Evolutionary conservation across 2,888 invertebrate genomes (phyloP), one percentile per base, ranked within the genome.

Genomic region (Callosobruchus maculatus): DNA sequence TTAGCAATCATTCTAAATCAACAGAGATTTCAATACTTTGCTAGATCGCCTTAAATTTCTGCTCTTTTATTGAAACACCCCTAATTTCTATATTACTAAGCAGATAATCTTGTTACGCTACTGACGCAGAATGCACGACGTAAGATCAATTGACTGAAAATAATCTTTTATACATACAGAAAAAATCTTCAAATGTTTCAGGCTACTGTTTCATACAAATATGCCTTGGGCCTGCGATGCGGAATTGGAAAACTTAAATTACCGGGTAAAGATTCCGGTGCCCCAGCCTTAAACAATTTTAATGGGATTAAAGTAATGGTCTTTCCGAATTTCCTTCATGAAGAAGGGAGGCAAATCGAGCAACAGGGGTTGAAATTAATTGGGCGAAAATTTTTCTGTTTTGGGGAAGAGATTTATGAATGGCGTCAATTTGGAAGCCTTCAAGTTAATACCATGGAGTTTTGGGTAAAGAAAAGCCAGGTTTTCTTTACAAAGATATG

Each of bases 201-300:
- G 18, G 7, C 2, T 26, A 26, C 26, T 2, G 26, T 26, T 26
- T 2, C 7, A 26, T 7, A n/a, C n/a, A n/a, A 26, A 26, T 26
- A 26, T 26, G 49, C 49, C 49, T 49, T 49, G 1, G 49, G 49
- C 49, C 49, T 49, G 13, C 18, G 22, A 1, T 20, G 7, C 1
- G 22, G 22, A 75, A 77, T 77, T 77, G 76, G 76, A 74, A 77
- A 77, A 77, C 76, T 77, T 77, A 77, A 75, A 77, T 77, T 49
- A 49, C 49, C 13, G 49, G 18, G 49, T 18, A 49, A 18, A 49
- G 49, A 49, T 49, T 49, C 4, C 49, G 13, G 7, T 5, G 49
- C 9, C 49, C 26, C 49, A 49, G 13, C 49, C 49, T 49, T 49
- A 49, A 49, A 49, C 49, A 49, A 49, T 49, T 49, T 49, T 49